Evolutionary conservation across 2,797 vertebrate species (phyloP).

Genomic region (Babyrousa celebensis): DNA sequence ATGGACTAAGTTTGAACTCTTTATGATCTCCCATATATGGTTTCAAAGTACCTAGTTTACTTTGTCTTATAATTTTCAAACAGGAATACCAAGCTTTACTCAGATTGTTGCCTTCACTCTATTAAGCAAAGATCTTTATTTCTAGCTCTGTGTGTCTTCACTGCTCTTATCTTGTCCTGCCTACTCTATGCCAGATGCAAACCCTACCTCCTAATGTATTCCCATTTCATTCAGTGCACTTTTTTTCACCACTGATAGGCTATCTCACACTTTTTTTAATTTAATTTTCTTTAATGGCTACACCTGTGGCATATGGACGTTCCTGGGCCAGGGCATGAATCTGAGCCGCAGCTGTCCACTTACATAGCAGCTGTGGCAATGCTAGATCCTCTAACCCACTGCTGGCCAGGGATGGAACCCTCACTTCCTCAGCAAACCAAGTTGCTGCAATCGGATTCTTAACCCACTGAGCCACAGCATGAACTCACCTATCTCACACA

Average conservation of each 20-base stretch:
- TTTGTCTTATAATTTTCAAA: not conserved
- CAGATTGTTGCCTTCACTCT: not conserved
- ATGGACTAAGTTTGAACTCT: not conserved
- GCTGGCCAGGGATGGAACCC: too few species aligned
- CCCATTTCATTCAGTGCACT: not conserved
- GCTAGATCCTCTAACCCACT: too few species aligned
- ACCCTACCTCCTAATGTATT: not conserved
- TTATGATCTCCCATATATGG: not conserved
- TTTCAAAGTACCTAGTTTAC: not conserved
- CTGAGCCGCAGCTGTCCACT: too few species aligned
- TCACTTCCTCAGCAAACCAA: too few species aligned
- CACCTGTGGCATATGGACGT: too few species aligned
- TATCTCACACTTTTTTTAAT: not conserved
- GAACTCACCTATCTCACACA: not conserved
- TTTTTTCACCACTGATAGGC: slow-evolving; percentile 6
- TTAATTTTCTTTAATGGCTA: too few species aligned
- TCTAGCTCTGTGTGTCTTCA: not conserved
- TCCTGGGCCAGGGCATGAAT: too few species aligned
- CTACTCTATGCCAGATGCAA: not conserved
- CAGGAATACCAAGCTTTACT: not conserved
- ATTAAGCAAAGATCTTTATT: not conserved
- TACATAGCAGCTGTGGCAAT: too few species aligned
- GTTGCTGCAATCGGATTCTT: too few species aligned
- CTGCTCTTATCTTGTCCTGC: not conserved
- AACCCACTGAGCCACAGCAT: too few species aligned